Base-by-base conservation (phyloP, 2,797 vertebrate species). In the Taeniopygia guttata region DNA sequence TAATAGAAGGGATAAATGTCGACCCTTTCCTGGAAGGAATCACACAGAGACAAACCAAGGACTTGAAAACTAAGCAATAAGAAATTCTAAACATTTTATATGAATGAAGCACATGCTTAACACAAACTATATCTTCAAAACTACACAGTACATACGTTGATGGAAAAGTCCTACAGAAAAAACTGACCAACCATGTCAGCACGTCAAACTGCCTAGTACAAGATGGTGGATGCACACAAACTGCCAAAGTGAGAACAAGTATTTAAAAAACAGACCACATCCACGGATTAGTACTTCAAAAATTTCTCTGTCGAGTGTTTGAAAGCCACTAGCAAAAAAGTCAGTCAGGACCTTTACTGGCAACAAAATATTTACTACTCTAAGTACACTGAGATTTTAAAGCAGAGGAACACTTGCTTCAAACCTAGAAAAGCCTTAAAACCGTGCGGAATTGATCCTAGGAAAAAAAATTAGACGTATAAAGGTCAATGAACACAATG, bases 401-500 rank as follows among this genome's bases (percentile, higher is more conserved):
- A 97, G 91, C 83, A 95, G 90, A 97, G 42, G 34, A 97, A 88
- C 68, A 91, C 72, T 60, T 76, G 88, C 73, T 92, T 94, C 80
- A 78, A 94, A 96, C 95, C 90, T 87, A 97, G 89, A 93, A 92
- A 97, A 95, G 94, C 95, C 86, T 96, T 96, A 85, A 75, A 97
- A 96, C 92, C 94, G 95, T 95, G 96, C 86, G 95, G 96, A 97
- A 97, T 96, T 92, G 94, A 96, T 97, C 96, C 97, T 98, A 98
- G 97, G 84, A 98, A 98, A 98, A 96, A 97, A 98, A 98, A 97
- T 97, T 98, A 98, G 97, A 98, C 98, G 72, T 98, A 66, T 98
- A 97, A 97, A 96, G 95, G 97, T 97, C 98, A 98, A 97, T 97
- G 96, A 98, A 98, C 98, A 98, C 98, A 98, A 97, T 98, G 98